Base-by-base conservation (phyloP, 92 coral and sea anemone species). In the Virgularia gustaviana region DNA sequence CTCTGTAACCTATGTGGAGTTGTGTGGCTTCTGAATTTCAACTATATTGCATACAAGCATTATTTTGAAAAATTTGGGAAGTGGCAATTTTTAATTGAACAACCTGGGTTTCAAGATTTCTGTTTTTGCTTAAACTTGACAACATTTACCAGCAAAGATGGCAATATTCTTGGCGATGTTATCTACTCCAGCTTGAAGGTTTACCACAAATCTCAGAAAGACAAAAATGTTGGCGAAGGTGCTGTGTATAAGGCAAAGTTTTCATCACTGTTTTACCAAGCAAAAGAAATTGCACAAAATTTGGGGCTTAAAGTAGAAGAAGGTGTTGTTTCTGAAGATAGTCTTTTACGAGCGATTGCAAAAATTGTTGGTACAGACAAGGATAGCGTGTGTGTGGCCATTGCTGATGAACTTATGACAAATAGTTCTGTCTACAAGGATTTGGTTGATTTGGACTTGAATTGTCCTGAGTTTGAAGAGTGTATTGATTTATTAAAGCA, bases 191-290 rank as follows among this genome's bases (percentile, higher is more conserved):
- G 75, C 38, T n/a, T 68, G 20, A 68, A 68, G 31, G 42, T 68
- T 25, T 68, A 68, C 32, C 61, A 68, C 19, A 68, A 49, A 32
- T 49, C 75, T 5, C 60, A 68, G 22, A 30, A 68, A 51, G 60
- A 30, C 25, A 15, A 36, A 16, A 9, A 66, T 23, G 57, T 44
- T 0, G 73, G 45, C 15, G 45, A 8, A 51, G 75, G 51, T 19
- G n/a, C 28, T 30, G 22, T 28, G 30, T 29, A 34, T 9, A 68
- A 68, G 31, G 39, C 61, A 18, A 49, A 35, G 31, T 68, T 68
- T 68, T 68, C 75, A 51, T 49, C 75, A 49, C 31, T 29, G 75
- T 68, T 68, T 51, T 51, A 68, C 45, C 75, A 68, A 49, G 75
- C 60, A n/a, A 61, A 68, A 49, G 30, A 47, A 22, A 68, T 68